phyloP scores from a whole-genome alignment of 1,140 invertebrate genomes.

The Ridgeia piscesae region DNA sequence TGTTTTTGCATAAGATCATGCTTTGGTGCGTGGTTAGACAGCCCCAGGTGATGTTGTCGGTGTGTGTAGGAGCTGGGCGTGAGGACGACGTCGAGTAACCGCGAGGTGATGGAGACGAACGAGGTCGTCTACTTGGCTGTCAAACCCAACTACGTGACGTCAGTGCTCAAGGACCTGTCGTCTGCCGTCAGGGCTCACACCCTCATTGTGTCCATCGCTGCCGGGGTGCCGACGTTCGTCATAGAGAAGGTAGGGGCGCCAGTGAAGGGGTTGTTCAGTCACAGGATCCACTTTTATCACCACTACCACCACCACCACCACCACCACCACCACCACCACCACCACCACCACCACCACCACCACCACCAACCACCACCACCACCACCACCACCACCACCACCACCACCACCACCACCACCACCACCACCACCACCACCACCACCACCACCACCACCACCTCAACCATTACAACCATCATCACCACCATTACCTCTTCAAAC shows the following conservation, averaged over 20 bases:
- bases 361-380: background rate
- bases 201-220: slow-evolving; percentile 84
- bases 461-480: too few species aligned
- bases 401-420: too few species aligned
- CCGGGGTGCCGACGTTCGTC: slow-evolving; percentile 79
- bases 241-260: slow-evolving; percentile 74
- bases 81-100: slow-evolving; percentile 75
- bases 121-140: slow-evolving; percentile 87
- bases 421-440: too few species aligned
- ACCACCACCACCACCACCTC: too few species aligned
- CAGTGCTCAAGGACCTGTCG: slow-evolving; percentile 76
- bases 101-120: slow-evolving; percentile 75
- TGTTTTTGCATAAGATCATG: too few species aligned
- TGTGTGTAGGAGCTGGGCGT: slow-evolving; percentile 72
- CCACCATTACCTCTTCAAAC: too few species aligned
- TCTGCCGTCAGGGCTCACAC: slow-evolving; percentile 70
- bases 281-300: background rate
- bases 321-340: background rate
- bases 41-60: too few species aligned
- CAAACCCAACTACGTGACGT: slow-evolving; percentile 82
- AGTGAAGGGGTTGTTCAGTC: background rate
- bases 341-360: too few species aligned
- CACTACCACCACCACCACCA: background rate
- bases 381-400: background rate
- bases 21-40: too few species aligned